Evolutionary conservation across 2,113 vertebrate genomes (phyloP).

Genomic region (Hipposideros armiger): DNA sequence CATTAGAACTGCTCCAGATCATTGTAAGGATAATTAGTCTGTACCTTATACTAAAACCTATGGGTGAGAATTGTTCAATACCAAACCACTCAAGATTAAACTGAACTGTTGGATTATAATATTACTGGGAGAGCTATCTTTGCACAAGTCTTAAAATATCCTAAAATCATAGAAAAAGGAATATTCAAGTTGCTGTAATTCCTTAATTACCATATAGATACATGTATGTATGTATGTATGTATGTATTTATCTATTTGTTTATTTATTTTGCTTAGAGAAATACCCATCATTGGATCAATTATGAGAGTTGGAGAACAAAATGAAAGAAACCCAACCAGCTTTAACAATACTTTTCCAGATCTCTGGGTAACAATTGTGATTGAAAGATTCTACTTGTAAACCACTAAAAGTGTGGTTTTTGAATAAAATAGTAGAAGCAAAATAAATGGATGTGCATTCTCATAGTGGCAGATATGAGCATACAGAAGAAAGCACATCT

Average conservation of each 20-base stretch:
- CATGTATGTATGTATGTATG: no score
- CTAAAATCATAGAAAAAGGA: conserved; percentile 16
- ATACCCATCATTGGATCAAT: background rate
- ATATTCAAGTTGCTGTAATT: background rate
- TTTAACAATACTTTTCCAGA: background rate
- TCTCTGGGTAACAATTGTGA: background rate
- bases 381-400: background rate
- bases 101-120: background rate
- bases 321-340: background rate
- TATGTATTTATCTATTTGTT: no score
- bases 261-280: background rate
- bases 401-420: conserved; percentile 34
- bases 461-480: background rate
- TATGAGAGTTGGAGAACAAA: background rate
- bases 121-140: background rate
- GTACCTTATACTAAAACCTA: background rate
- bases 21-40: background rate
- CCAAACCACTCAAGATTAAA: background rate
- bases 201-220: background rate
- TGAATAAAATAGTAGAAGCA: conserved; percentile 15
- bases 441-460: conserved; percentile 20
- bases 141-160: background rate
- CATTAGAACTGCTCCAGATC: background rate
- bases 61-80: background rate
- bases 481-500: background rate